Base-by-base conservation (phyloP, 2,113 vertebrate species). In the Neomonachus schauinslandi region DNA sequence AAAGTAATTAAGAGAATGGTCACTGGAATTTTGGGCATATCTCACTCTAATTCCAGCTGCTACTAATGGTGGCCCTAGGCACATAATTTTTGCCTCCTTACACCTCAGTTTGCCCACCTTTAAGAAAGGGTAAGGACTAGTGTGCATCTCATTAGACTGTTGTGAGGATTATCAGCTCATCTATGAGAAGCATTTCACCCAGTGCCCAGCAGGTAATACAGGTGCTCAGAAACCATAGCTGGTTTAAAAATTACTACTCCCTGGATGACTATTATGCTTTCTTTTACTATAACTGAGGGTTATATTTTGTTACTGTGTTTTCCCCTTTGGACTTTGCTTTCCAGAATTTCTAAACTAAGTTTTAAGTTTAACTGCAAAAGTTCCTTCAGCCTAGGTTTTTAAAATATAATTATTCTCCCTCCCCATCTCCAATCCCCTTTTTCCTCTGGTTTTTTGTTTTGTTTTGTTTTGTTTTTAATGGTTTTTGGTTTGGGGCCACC, bases 271-370 rank as follows among this genome's bases (percentile, higher is more conserved):
- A 74, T 11, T 61, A 77, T 19, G 16, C 19, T 94, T 95, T 91
- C 65, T 96, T 81, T 88, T 89, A 80, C 26, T 80, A 2, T 77
- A 97, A 95, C 2, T 84, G 31, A 95, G 31, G 59, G 26, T 61
- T 91, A 77, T 33, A 79, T 16, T 94, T 77, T 93, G 65, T 67
- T 80, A 87, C 9, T 90, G 21, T 91, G 65, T 67, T 95, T 82
- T 92, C 7, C 33, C 86, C 79, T 96, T 92, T 90, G 21, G 42
- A 26, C 33, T 96, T 76, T 92, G 91, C 49, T 94, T 93, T 93
- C 26, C 97, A 61, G 39, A 95, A 84, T 93, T 95, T 87, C 74
- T 96, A 93, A 94, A 74, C 9, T 72, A 87, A 67, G 6, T 90
- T 89, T 89, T 92, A 94, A 81, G 33, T 85, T 94, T 28, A 95